Evolutionary conservation across 2,797 vertebrate species (phyloP).

Genomic region (Phataginus tetradactyla): DNA sequence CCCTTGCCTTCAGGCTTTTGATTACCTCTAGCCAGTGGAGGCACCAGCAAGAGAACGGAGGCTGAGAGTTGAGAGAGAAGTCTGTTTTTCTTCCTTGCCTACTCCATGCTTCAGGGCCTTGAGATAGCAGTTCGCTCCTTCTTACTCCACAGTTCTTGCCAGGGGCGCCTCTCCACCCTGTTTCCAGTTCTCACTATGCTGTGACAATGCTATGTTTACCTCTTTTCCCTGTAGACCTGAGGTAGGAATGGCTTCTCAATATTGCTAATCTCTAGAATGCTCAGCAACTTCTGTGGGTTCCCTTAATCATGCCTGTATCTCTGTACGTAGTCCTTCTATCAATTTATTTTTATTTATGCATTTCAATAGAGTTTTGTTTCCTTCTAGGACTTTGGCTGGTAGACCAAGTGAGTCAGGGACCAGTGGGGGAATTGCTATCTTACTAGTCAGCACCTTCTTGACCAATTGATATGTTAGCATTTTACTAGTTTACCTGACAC

Average conservation of each 20-base stretch:
- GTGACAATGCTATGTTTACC: not conserved
- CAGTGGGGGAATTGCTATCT: not conserved
- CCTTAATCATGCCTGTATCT: not conserved
- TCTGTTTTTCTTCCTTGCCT: not conserved
- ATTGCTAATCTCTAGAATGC: not conserved
- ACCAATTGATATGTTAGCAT: not conserved
- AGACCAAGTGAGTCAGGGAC: not conserved
- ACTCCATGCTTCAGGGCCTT: not conserved
- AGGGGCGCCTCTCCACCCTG: rapidly evolving
- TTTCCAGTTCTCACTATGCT: not conserved
- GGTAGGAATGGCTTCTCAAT: not conserved
- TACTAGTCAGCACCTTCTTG: not conserved
- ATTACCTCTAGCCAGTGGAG: not conserved
- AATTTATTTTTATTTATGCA: not conserved
- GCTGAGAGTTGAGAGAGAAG: not conserved
- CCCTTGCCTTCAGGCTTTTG: not conserved
- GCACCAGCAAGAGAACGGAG: not conserved
- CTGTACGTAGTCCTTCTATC: not conserved
- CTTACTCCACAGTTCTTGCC: not conserved
- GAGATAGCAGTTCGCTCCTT: not conserved
- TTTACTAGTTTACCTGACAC: not conserved
- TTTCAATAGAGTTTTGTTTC: not conserved
- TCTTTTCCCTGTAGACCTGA: not conserved
- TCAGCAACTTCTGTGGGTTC: not conserved
- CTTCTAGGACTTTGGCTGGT: not conserved